Conservation (phyloP, 2,888 invertebrate genomes). For the Drosophila histrio region DNA sequence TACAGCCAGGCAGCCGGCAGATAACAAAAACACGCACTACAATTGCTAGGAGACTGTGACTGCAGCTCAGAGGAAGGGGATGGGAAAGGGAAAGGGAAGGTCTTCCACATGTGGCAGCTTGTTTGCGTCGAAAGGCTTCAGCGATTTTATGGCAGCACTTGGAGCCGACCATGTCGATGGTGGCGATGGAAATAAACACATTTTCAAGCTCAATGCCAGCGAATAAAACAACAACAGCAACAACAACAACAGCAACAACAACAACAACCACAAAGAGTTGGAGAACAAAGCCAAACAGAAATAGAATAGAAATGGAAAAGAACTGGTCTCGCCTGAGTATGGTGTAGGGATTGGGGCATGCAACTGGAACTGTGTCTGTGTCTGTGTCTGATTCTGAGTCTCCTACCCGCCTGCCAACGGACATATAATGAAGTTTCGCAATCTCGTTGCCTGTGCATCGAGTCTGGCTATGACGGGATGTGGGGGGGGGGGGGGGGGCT, state of each 20-base stretch:
- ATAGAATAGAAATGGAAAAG: slow-evolving; percentile 68
- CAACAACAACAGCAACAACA: slow-evolving; percentile 21
- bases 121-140: slow-evolving; percentile 70
- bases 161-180: slow-evolving; percentile 49
- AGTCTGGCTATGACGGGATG: slow-evolving; percentile 49
- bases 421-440: slow-evolving; percentile 77
- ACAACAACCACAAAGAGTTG: slow-evolving; percentile 7
- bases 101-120: slow-evolving; percentile 51
- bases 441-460: slow-evolving; percentile 63
- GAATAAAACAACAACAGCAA: slow-evolving; percentile 33
- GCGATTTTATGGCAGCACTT: slow-evolving; percentile 78
- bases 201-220: slow-evolving; percentile 78
- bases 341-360: not conserved
- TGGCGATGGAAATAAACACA: slow-evolving; percentile 74
- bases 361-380: slow-evolving; percentile 9
- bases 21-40: slow-evolving; percentile 77
- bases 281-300: slow-evolving; percentile 72
- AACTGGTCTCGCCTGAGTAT: slow-evolving; percentile 35
- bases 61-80: slow-evolving; percentile 15
- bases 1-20: slow-evolving; percentile 47
- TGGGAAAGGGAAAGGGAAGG: not conserved
- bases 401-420: slow-evolving; percentile 40
- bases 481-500: not conserved
- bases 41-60: slow-evolving; percentile 56
- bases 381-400: slow-evolving; percentile 21